Evolutionary conservation across 2,797 vertebrate species (phyloP), one percentile per base, ranked within the genome.

Genomic region (Trachops cirrhosus): DNA sequence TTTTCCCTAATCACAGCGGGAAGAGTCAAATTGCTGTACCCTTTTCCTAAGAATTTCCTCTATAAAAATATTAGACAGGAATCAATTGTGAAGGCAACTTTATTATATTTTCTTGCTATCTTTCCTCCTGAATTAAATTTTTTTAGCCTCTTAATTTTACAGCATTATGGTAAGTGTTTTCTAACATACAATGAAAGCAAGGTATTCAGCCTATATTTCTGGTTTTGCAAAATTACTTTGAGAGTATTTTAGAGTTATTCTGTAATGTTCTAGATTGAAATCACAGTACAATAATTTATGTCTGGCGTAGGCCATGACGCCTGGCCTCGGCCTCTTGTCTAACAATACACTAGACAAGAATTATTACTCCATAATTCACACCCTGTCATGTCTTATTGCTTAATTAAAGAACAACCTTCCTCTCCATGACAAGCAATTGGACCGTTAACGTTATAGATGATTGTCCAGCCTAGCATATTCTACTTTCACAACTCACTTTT

Each of bases 341-440:
- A 98, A 98, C 97, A 98, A 97, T 97, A 97, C 94, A 98, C 96
- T 96, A 97, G 97, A 96, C 94, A 98, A 98, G 98, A 98, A 97
- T 98, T 97, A 98, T 96, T 98, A 96, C 94, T 97, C 96, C 97
- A 98, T 98, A 98, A 98, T 98, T 98, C 98, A 98, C 92, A 98
- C 93, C 74, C 97, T 98, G 98, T 97, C 97, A 96, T 96, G 96
- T 94, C 96, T 98, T 98, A 98, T 97, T 98, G 98, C 98, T 98
- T 98, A 98, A 98, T 98, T 98, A 98, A 98, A 98, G 94, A 97
- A 97, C 97, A 97, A 95, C 96, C 96, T 97, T 98, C 97, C 97
- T 93, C 97, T 95, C 96, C 97, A 97, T 96, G 97, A 98, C 98
- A 98, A 98, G 98, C 96, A 97, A 98, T 98, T 97, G 97, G 97